Evolutionary conservation across 2,888 invertebrate species (phyloP), one percentile per base, ranked within the genome.

Genomic region (Acleris cristana): DNA sequence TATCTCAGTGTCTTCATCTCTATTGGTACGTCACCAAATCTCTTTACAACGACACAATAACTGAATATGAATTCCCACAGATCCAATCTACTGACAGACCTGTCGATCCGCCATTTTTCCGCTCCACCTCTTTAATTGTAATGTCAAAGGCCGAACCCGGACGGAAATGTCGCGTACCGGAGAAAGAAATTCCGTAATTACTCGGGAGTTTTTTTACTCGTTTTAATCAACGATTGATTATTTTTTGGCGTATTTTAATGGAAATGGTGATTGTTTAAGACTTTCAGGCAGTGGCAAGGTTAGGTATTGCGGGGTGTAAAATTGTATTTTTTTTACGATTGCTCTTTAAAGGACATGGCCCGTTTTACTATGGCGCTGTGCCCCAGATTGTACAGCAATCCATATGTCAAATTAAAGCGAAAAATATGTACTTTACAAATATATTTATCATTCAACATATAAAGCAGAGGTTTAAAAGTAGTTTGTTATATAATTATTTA

Each of bases 51-150:
- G 34, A 12, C 34, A 34, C 34, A 34, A 34, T 34, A 34, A 34
- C 34, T 10, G 34, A 60, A 60, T 52, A 60, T 60, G 59, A 34
- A 49, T 34, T 45, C n/a, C 34, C 12, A 19, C 57, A 45, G 19
- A 23, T 51, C 60, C 51, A 60, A 60, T 60, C 52, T 34, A 18
- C 49, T 19, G 70, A 68, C 48, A n/a, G 48, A 48, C 67, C 68
- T 68, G 69, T 58, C 66, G 72, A 69, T 65, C 64, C 62, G 30
- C 69, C 64, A 69, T 73, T 71, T 71, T 70, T 70, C 53, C 73
- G 73, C 66, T 73, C 67, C 70, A 61, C 71, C 71, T 65, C 69
- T 64, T 70, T 69, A 69, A 69, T 69, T 73, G 69, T 21, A 30
- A 40, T 52, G 60, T 60, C 60, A 52, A 60, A 60, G 60, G 60